phyloP scores from a whole-genome alignment of 2,113 vertebrate species.

The Calyptomena viridis region DNA sequence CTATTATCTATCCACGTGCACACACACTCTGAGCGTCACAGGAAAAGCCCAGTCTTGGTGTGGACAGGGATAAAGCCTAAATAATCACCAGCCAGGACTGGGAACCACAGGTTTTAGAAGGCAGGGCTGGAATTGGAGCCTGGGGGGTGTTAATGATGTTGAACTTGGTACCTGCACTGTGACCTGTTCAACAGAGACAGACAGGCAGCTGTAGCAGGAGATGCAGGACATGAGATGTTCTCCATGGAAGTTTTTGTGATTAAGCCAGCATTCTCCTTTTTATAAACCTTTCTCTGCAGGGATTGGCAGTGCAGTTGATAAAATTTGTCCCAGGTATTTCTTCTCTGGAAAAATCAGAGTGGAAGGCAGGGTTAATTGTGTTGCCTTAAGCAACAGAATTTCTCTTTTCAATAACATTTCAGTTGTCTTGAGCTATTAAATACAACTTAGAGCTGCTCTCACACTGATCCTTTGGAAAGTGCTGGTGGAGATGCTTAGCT shows the following conservation, averaged over 20 bases:
- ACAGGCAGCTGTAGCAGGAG: background rate
- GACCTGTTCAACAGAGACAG: background rate
- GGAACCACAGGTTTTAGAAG: background rate
- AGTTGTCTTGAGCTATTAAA: background rate
- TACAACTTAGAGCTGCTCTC: background rate
- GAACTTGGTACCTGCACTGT: background rate
- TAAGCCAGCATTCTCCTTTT: background rate
- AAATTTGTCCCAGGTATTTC: background rate
- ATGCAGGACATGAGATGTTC: background rate
- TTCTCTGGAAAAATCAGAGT: background rate
- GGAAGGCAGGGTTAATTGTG: background rate
- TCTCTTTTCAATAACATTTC: background rate
- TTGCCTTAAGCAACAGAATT: background rate
- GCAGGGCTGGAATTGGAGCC: background rate
- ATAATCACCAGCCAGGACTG: background rate
- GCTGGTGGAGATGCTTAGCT: background rate
- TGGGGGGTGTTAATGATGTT: background rate
- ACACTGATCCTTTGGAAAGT: background rate
- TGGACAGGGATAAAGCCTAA: background rate
- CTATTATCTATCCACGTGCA: background rate
- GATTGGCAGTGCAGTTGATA: accelerated
- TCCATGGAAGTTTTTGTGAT: background rate
- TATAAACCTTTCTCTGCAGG: background rate
- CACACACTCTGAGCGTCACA: background rate
- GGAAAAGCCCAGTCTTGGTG: background rate